Percentiles rank a stretch among this genome's conserved stretches.
Conservation (phyloP, 2,113 vertebrate species). For the Dipodomys merriami region DNA sequence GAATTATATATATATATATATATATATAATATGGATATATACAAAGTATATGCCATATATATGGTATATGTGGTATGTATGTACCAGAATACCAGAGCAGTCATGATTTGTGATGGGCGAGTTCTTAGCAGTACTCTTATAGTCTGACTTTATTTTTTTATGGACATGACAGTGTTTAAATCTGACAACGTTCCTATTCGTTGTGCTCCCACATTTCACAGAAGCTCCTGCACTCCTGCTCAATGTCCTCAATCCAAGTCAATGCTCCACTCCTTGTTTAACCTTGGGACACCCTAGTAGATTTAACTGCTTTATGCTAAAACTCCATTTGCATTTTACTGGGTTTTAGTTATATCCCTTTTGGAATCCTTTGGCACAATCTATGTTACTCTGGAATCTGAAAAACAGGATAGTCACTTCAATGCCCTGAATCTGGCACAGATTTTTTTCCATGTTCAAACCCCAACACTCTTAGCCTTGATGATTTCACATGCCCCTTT, state of each 20-base stretch:
- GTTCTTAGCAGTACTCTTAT: background rate
- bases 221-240: background rate
- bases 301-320: background rate
- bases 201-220: background rate
- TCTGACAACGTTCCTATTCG: background rate
- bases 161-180: background rate
- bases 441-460: background rate
- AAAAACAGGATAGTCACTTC: background rate
- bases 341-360: background rate
- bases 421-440: background rate
- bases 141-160: background rate
- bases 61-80: too few relatives aligned
- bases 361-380: background rate
- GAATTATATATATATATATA: too few relatives aligned
- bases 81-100: background rate
- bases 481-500: background rate
- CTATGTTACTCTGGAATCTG: background rate
- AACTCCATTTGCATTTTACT: background rate
- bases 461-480: background rate
- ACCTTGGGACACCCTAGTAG: background rate
- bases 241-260: background rate
- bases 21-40: too few relatives aligned
- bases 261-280: background rate
- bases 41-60: too few relatives aligned
- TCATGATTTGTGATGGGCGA: background rate